Base-by-base conservation (phyloP, 1,140 invertebrate genomes). In the Dendroctonus valens region DNA sequence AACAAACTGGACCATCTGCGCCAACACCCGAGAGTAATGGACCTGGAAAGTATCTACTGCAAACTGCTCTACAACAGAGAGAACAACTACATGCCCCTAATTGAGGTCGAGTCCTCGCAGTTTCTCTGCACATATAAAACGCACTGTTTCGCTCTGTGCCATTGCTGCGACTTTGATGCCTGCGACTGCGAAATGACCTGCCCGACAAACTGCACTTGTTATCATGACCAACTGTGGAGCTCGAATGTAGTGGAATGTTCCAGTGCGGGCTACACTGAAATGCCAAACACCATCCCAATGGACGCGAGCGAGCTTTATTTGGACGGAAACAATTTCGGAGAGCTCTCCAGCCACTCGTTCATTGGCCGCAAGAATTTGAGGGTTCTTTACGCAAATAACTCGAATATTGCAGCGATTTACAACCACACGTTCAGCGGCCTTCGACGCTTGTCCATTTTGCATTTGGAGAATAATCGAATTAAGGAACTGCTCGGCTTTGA, bases 131-230 rank as follows among this genome's bases (percentile, higher is more conserved):
- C 88, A 51, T 96, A 97, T 80, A 91, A 93, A 79, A 91, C 91
- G 7, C 94, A 96, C 75, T 97, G 94, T 81, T 96, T 95, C 77
- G 89, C 92, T 5, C 83, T 95, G 46, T 96, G 94, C 74, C 92
- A 96, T 76, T 96, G 94, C 82, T 97, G 94, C 79, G 93, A 95
- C 79, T 96, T 94, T 79, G 93, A 95, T 77, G 92, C 93, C 54
- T 96, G 94, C 81, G 93, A 95, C 82, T 96, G 93, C 81, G 91
- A 95, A 84, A 95, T 95, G 93, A 94, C 91, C 54, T 97, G 94
- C 78, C 94, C 94, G 11, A 88, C 87, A 49, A 94, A 96, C 78
- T 97, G 94, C 80, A 93, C 91, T 12, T 96, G 94, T 75, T 96
- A 94, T 83, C 92, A 96, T 77, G 93, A 96, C 79, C 92, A 95